Evolutionary conservation across 2,888 invertebrate species (phyloP).

Genomic region (Octonoba sinensis): DNA sequence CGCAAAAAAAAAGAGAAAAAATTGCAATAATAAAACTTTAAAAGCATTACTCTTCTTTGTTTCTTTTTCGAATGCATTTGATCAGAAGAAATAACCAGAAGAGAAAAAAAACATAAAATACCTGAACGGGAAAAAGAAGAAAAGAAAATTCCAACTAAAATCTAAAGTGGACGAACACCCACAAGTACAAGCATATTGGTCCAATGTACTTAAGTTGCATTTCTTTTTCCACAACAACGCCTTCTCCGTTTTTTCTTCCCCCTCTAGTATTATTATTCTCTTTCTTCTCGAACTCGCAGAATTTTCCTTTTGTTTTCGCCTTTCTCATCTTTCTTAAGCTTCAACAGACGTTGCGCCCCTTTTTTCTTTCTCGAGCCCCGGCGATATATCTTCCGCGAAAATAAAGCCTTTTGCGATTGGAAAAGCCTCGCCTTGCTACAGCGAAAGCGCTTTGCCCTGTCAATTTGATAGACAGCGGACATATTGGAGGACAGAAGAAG

Average conservation of each 20-base stretch:
- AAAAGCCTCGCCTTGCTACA: slow-evolving; percentile 31
- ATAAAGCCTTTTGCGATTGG: slow-evolving; percentile 40
- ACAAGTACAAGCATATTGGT: slow-evolving; percentile 36
- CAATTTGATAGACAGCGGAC: slow-evolving; percentile 62
- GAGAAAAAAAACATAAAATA: slow-evolving; percentile 33
- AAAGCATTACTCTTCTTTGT: background rate
- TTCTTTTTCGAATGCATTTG: too few relatives aligned
- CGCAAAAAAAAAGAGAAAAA: too few relatives aligned
- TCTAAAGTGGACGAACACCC: slow-evolving; percentile 40
- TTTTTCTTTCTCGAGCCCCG: slow-evolving; percentile 30
- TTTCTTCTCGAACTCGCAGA: slow-evolving; percentile 9
- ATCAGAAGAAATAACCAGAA: slow-evolving; percentile 8
- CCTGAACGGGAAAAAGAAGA: slow-evolving; percentile 29
- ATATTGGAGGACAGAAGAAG: slow-evolving; percentile 54
- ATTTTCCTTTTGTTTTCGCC: slow-evolving; percentile 9
- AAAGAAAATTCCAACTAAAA: slow-evolving; percentile 39
- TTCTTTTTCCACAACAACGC: slow-evolving; percentile 25
- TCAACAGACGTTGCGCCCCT: background rate
- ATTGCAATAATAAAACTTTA: background rate
- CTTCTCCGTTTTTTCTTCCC: background rate
- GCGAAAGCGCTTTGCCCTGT: slow-evolving; percentile 41
- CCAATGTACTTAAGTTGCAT: slow-evolving; percentile 33
- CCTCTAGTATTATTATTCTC: background rate
- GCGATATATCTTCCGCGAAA: slow-evolving; percentile 47
- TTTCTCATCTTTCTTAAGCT: slow-evolving; percentile 30